Percentiles rank a stretch among this genome's conserved stretches.
These are phyloP conservation scores for Antennarius striatus DNA, from an alignment of 2,113 vertebrate species.

Conservation along the genomic window DNA sequence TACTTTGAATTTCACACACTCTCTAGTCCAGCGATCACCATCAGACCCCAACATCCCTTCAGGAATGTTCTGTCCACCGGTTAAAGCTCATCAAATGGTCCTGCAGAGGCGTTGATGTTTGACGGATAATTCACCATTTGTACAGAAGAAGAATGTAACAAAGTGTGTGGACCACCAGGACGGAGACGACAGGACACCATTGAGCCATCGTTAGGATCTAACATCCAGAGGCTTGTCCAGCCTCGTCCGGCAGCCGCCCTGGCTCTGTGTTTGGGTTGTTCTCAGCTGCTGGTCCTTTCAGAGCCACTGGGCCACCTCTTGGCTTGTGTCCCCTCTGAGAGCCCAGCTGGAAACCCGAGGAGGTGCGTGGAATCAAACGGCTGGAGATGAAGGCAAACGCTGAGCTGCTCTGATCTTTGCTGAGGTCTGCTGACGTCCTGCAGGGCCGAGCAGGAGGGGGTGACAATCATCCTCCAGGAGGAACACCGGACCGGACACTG, in stretches of 20 bases:
- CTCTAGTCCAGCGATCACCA: too few relatives aligned
- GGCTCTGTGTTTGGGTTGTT: constrained; percentile 11
- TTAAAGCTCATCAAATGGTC: constrained; percentile 40
- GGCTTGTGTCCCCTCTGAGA: constrained; percentile 70
- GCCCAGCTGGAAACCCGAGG: constrained; percentile 45
- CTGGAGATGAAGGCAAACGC: constrained; percentile 58
- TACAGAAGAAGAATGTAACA: constrained; percentile 70
- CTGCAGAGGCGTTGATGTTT: constrained; percentile 21
- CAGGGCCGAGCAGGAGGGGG: constrained; percentile 15
- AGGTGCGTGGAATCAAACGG: constrained; percentile 73
- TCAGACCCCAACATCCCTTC: too few relatives aligned
- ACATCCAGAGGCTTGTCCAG: background rate
- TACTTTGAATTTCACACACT: too few relatives aligned
- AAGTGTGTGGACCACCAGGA: constrained; percentile 82
- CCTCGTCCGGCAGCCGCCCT: background rate
- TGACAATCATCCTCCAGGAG: constrained; percentile 1
- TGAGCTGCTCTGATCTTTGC: constrained; percentile 66
- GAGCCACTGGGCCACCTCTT: constrained; percentile 23
- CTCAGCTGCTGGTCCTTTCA: constrained; percentile 42
- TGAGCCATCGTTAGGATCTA: constrained; percentile 22
- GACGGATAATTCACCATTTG: constrained; percentile 67
- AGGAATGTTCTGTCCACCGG: constrained; percentile 43
- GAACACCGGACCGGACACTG: background rate
- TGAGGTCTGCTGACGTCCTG: constrained; percentile 47
- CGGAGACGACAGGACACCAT: constrained; percentile 20